Evolutionary conservation across 2,113 vertebrate genomes (phyloP), one percentile per base, ranked within the genome.

Genomic region (Chauna torquata): DNA sequence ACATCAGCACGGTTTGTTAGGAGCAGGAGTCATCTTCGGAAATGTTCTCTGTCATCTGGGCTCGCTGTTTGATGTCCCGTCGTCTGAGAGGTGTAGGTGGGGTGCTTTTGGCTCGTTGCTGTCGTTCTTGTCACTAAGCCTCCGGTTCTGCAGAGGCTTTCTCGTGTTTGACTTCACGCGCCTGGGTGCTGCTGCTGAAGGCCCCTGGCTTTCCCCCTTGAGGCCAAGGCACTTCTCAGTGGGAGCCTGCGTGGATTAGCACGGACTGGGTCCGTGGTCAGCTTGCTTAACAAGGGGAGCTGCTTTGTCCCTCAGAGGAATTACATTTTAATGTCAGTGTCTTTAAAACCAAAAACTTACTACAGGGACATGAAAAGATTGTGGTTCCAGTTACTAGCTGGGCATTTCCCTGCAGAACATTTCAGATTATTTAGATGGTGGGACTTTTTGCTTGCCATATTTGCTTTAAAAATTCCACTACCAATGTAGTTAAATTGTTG

Each of bases 341-440:
- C 77, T 72, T 49, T 68, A 76, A 92, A 95, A 89, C 25, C 86
- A 92, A 82, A 72, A 90, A 55, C 52, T 97, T 97, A 72, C 94
- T 95, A 55, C 32, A 89, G 93, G 82, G 94, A 78, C 36, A 49
- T 96, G 94, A 94, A 88, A 96, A 87, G 78, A 54, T 45, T 93
- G 95, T 97, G 96, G 93, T 98, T 98, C 95, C 95, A 95, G 90
- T 98, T 97, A 97, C 89, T 83, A 97, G 91, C 88, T 98, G 96
- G 93, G 81, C 68, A 93, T 96, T 98, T 96, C 96, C 86, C 70
- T 98, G 55, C 81, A 96, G 96, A 97, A 95, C 86, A 44, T 92
- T 96, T 94, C 88, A 91, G 94, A 86, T 97, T 94, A 78, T 96
- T 97, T 94, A 94, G 89, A 84, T 68, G 95, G 88, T 93, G 90